phyloP scores from a whole-genome alignment of 2,113 vertebrate genomes.

The Nothoprocta pentlandii region DNA sequence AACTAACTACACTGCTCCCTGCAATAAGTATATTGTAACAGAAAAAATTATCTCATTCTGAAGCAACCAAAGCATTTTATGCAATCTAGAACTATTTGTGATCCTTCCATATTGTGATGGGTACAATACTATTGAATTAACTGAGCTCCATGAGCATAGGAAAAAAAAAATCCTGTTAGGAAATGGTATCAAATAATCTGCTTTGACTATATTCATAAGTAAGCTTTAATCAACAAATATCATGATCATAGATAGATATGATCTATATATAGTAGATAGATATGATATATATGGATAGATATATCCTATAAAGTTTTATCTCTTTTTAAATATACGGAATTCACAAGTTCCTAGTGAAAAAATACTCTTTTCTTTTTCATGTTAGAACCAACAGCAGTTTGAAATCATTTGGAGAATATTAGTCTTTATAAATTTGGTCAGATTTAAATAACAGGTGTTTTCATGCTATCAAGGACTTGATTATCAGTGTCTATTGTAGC shows the following conservation, averaged over 20 bases:
- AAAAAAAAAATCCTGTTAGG: neutral
- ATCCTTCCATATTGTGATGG: neutral
- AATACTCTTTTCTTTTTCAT: neutral
- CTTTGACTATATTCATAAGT: neutral
- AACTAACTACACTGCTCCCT: neutral
- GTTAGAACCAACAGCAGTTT: neutral
- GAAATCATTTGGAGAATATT: neutral
- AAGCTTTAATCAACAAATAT: neutral
- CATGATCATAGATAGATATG: neutral
- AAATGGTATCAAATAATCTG: neutral
- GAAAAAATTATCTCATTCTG: neutral
- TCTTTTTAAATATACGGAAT: neutral
- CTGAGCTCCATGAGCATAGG: neutral
- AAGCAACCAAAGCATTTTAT: neutral
- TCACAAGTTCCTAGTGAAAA: neutral
- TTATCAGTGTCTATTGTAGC: neutral
- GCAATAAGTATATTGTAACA: neutral
- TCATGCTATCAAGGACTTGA: neutral
- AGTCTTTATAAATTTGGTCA: neutral
- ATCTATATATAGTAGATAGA: neutral
- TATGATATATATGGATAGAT: neutral
- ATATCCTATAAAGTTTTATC: neutral
- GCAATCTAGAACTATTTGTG: neutral
- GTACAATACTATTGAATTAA: neutral
- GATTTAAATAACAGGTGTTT: neutral